These are phyloP conservation scores for Augochlorella aurata DNA, from an alignment of 2,888 invertebrate species.

Conservation along the genomic window DNA sequence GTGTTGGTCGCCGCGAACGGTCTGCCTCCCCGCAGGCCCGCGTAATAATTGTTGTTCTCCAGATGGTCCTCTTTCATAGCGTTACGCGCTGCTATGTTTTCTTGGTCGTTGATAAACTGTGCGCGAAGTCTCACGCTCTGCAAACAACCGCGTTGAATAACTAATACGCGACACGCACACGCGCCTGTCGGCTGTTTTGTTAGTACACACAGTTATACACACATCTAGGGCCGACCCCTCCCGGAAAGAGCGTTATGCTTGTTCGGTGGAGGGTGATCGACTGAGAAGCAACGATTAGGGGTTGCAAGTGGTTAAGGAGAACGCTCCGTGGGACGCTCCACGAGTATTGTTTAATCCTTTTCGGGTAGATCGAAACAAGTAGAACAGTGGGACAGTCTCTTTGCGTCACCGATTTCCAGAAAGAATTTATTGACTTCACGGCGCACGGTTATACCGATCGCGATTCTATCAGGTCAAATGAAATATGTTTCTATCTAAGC, in stretches of 20 bases:
- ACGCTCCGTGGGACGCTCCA: slow-evolving; percentile 10
- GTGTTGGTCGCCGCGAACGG: slow-evolving; percentile 85
- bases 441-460: no score
- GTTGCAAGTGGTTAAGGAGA: not conserved
- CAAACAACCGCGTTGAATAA: slow-evolving; percentile 57
- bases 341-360: slow-evolving; percentile 7
- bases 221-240: not conserved
- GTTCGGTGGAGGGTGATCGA: not conserved
- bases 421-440: not conserved
- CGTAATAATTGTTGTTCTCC: slow-evolving; percentile 80
- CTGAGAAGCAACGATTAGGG: slow-evolving; percentile 5
- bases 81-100: slow-evolving; percentile 61
- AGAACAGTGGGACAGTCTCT: not conserved
- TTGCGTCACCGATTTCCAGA: not conserved
- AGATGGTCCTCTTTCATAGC: slow-evolving; percentile 63
- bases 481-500: no score
- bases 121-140: slow-evolving; percentile 76
- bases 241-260: not conserved
- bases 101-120: slow-evolving; percentile 76
- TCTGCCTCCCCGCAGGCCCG: slow-evolving; percentile 81
- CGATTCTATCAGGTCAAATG: no score
- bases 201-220: slow-evolving; percentile 26
- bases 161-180: slow-evolving; percentile 43
- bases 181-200: not conserved
- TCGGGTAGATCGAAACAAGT: not conserved